Base-by-base conservation (phyloP, 2,888 invertebrate species). In the Bellardia pandia region DNA sequence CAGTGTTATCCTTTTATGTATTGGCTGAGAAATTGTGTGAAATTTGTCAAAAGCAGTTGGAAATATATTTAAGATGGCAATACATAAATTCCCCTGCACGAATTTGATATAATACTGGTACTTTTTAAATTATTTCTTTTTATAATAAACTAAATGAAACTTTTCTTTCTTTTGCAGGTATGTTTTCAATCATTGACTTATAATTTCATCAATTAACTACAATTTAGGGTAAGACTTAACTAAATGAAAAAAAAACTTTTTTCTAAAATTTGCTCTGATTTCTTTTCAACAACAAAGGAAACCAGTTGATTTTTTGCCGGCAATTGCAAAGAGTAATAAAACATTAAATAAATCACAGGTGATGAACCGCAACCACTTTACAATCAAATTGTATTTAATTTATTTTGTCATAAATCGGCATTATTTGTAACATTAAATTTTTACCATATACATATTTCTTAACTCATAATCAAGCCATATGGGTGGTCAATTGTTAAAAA, bases 401-500 rank as follows among this genome's bases (percentile, higher is more conserved):
- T 11, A 16, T n/a, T n/a, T 64, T 45, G 40, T 72, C 37, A 48
- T 62, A 75, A 62, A 48, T 75, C 45, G 30, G 11, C n/a, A 74
- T 42, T 58, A 45, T 30, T 13, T 48, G 30, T 13, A 56, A 11
- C 8, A 16, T 58, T 58, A n/a, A 60, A 30, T 58, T 37, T 6
- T 23, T 40, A 40, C 13, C 40, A 23, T 56, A 37, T n/a, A n/a
- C n/a, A n/a, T 14, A 7, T 37, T 7, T 2, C n/a, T 37, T n/a
- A 23, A 53, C n/a, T 66, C 40, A 30, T 48, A 23, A 40, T 4
- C 13, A 14, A 45, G 3, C 45, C 37, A 72, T 78, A 69, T 81
- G 85, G 87, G 85, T 87, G 85, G 87, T 74, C 82, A 66, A 33
- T 60, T 53, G 13, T 37, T 2, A 23, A 62, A 86, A 85, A 78